A percentile compares a stretch with the other conserved stretches of the same genome.
These are phyloP conservation scores for Agrilus mali DNA, from an alignment of 2,888 invertebrate species.

Conservation along the genomic window DNA sequence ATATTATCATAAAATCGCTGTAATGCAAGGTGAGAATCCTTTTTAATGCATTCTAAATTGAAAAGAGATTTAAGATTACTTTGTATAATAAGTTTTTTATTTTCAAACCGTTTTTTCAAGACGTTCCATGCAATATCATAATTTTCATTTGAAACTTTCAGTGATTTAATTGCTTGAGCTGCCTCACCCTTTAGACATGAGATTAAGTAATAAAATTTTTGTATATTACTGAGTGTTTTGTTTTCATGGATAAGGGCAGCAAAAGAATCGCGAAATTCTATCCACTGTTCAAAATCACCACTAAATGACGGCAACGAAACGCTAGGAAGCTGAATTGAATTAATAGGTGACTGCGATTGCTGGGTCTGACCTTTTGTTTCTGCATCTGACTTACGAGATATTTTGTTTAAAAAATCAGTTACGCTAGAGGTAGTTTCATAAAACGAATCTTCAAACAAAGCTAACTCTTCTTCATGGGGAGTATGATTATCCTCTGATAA, in stretches of 20 bases:
- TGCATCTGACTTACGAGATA: not conserved
- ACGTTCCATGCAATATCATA: not conserved
- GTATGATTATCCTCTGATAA: too few relatives aligned
- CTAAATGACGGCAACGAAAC: not conserved
- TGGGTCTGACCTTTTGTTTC: not conserved
- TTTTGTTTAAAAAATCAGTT: not conserved
- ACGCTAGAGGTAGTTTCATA: not conserved
- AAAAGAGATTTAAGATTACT: not conserved
- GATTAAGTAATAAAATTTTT: not conserved
- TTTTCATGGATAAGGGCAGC: not conserved
- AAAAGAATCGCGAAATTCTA: slow-evolving; percentile 2
- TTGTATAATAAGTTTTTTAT: not conserved
- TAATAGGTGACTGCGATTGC: not conserved
- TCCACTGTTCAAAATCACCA: slow-evolving; percentile 2
- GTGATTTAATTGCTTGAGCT: not conserved
- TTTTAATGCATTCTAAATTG: not conserved
- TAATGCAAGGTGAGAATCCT: not conserved
- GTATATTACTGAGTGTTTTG: not conserved
- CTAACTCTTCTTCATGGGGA: too few relatives aligned
- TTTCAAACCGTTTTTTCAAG: slow-evolving; percentile 1
- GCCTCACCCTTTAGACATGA: slow-evolving; percentile 2
- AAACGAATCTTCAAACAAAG: not conserved
- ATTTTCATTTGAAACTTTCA: slow-evolving; percentile 1
- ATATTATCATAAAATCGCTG: too few relatives aligned
- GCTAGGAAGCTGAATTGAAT: not conserved